A percentile compares a stretch with the other conserved stretches of the same genome.
Conservation (phyloP, 2,113 vertebrate genomes). For the Psittacus erithacus region DNA sequence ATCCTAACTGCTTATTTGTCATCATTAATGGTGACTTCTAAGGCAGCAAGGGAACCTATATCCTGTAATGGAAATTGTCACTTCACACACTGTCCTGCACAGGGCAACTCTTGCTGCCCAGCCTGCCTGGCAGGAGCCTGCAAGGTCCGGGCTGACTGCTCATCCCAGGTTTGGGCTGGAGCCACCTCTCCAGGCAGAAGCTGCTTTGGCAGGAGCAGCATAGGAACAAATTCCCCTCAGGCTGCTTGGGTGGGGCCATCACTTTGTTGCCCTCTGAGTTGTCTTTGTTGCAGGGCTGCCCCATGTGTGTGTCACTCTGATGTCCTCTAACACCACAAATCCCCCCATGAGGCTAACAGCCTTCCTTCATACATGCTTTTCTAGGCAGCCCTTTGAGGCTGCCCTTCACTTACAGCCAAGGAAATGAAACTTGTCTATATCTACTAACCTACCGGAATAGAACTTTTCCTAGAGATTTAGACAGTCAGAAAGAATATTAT, state of each 20-base stretch:
- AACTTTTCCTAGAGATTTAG: background rate
- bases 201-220: rapidly evolving
- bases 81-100: rapidly evolving
- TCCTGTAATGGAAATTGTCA: background rate
- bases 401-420: background rate
- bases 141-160: rapidly evolving
- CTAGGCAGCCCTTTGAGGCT: background rate
- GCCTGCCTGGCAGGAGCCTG: background rate
- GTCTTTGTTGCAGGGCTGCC: background rate
- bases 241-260: background rate
- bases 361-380: rapidly evolving
- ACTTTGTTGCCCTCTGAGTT: background rate
- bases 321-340: rapidly evolving
- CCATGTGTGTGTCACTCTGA: rapidly evolving
- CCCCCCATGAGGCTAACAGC: too few species aligned
- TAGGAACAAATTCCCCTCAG: rapidly evolving
- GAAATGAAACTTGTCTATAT: background rate
- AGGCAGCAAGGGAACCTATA: background rate
- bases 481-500: background rate
- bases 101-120: rapidly evolving
- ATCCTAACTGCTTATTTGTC: background rate
- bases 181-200: background rate
- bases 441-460: background rate
- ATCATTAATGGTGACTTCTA: background rate
- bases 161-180: background rate